A percentile compares a stretch with the other conserved stretches of the same genome.
phyloP scores from a whole-genome alignment of 1,140 invertebrate species.

The Drosophila truncata region DNA sequence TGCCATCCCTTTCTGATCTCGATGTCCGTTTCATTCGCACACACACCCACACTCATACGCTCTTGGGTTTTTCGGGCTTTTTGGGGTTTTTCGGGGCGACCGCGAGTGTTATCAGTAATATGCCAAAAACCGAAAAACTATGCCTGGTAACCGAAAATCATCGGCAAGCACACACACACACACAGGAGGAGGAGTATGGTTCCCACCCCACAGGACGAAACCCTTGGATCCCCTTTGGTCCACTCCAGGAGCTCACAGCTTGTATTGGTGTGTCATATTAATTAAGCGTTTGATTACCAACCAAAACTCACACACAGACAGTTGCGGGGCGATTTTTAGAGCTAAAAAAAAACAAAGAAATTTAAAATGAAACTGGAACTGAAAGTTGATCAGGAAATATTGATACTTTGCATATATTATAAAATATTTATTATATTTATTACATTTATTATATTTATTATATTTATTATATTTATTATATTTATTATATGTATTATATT shows the following conservation, averaged over 20 bases:
- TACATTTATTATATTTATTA: too few relatives aligned
- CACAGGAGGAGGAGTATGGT: background rate
- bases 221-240: background rate
- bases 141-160: slow-evolving; percentile 66
- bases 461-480: too few relatives aligned
- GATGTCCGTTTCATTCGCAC: slow-evolving; percentile 33
- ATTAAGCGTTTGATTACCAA: slow-evolving; percentile 79
- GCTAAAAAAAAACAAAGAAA: too few relatives aligned
- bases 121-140: slow-evolving; percentile 71
- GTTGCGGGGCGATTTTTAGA: background rate
- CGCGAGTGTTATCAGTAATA: slow-evolving; percentile 69
- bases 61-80: slow-evolving; percentile 34
- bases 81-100: slow-evolving; percentile 7
- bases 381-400: too few relatives aligned
- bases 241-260: slow-evolving; percentile 7
- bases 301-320: slow-evolving; percentile 28
- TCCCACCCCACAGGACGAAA: slow-evolving; percentile 34
- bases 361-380: too few relatives aligned
- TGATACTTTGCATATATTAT: too few relatives aligned
- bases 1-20: slow-evolving; percentile 1
- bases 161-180: slow-evolving; percentile 20
- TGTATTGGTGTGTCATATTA: slow-evolving; percentile 76
- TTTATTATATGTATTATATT: too few relatives aligned
- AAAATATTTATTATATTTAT: too few relatives aligned
- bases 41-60: background rate